Conservation (phyloP, 2,113 vertebrate genomes). For the Baryphthengus martii region DNA sequence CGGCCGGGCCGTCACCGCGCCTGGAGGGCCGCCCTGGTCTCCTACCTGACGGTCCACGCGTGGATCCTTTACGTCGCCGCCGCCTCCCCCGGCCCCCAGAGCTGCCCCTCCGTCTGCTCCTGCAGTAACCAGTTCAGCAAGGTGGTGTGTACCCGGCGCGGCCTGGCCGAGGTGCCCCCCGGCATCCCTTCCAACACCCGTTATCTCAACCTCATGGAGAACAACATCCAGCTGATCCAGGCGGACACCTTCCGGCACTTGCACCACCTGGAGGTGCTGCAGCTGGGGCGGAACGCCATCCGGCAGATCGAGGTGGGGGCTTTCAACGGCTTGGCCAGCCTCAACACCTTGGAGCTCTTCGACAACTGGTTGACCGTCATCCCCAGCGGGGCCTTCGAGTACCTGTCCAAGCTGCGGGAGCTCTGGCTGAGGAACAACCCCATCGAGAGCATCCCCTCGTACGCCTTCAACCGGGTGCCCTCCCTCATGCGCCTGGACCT, state of each 20-base stretch:
- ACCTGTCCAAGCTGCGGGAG: slow-evolving; percentile 95
- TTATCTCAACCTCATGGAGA: slow-evolving; percentile 98
- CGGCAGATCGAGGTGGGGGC: slow-evolving; percentile 98
- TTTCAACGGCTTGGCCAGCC: slow-evolving; percentile 95
- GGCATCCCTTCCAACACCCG: slow-evolving; percentile 94
- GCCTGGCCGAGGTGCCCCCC: slow-evolving; percentile 87
- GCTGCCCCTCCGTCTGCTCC: slow-evolving; percentile 93
- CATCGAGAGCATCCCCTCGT: slow-evolving; percentile 96
- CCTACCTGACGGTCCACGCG: slow-evolving; percentile 90
- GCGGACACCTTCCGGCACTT: slow-evolving; percentile 95
- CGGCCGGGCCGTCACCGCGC: slow-evolving; percentile 39
- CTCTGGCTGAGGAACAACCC: slow-evolving; percentile 97
- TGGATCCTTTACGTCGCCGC: slow-evolving; percentile 83
- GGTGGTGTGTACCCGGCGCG: slow-evolving; percentile 94
- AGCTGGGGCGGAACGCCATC: slow-evolving; percentile 94
- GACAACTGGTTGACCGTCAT: slow-evolving; percentile 98
- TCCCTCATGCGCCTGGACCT: slow-evolving; percentile 96
- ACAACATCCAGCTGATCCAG: slow-evolving; percentile 95
- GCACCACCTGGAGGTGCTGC: slow-evolving; percentile 95
- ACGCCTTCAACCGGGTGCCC: slow-evolving; percentile 97
- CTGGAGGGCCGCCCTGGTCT: slow-evolving; percentile 91
- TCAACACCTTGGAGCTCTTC: slow-evolving; percentile 97
- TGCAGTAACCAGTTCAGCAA: slow-evolving; percentile 98
- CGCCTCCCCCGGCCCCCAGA: slow-evolving; percentile 84
- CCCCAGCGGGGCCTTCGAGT: slow-evolving; percentile 97